Conservation (phyloP, 35 echinoderm and acorn worm genomes). For the Apostichopus californicus region DNA sequence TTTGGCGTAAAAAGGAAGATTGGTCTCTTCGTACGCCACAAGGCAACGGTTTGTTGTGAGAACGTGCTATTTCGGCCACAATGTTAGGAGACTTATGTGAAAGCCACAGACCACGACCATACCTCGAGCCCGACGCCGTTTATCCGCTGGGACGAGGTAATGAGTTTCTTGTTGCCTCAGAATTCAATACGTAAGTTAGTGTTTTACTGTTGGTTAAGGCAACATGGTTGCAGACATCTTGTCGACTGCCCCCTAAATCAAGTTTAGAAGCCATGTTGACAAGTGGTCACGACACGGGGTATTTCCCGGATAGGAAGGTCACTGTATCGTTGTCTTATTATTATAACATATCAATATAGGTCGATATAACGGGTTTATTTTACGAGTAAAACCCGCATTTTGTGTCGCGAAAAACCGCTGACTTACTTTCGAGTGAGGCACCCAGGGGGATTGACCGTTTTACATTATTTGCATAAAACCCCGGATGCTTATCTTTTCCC, state of each 20-base stretch:
- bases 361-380: too few relatives aligned
- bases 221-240: constrained; percentile 22
- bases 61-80: constrained; percentile 23
- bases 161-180: too few relatives aligned
- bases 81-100: background rate
- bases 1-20: background rate
- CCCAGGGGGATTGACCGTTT: too few relatives aligned
- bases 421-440: too few relatives aligned
- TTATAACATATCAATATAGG: too few relatives aligned
- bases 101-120: background rate
- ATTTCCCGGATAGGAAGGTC: constrained; percentile 1
- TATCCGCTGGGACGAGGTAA: background rate
- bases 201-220: constrained; percentile 7
- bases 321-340: too few relatives aligned
- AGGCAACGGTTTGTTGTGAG: constrained; percentile 23
- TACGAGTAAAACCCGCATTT: too few relatives aligned
- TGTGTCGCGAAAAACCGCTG: too few relatives aligned
- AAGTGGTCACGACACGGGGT: background rate
- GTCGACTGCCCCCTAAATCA: background rate
- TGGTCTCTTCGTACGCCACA: background rate
- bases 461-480: too few relatives aligned
- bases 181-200: background rate
- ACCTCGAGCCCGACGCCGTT: background rate
- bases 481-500: too few relatives aligned
- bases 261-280: background rate